A percentile compares a stretch with the other conserved stretches of the same genome.
phyloP scores from a whole-genome alignment of 2,797 vertebrate species.

The Protosalanx chinensis region DNA sequence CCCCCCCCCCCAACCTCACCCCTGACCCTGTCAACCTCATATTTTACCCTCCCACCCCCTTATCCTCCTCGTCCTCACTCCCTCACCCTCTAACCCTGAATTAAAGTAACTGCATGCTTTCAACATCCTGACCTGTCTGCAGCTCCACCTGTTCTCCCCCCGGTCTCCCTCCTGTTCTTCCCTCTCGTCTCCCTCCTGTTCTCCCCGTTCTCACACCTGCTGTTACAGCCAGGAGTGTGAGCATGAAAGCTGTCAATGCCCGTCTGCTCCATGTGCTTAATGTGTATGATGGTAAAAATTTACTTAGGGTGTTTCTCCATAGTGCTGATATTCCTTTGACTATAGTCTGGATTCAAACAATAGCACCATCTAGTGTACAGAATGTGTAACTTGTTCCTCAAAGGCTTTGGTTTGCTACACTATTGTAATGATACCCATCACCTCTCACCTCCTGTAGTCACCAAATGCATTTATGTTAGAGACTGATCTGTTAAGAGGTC shows the following conservation, averaged over 20 bases:
- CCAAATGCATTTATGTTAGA: too few species aligned
- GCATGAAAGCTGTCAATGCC: background rate
- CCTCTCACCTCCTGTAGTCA: too few species aligned
- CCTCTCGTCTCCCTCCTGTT: background rate
- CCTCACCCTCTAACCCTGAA: background rate
- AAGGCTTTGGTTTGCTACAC: background rate
- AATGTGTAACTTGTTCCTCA: constrained; percentile 11
- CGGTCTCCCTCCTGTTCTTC: background rate
- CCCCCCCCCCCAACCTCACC: background rate
- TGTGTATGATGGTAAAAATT: background rate
- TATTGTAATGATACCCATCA: background rate
- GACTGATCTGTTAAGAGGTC: too few species aligned
- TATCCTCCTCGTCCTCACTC: background rate
- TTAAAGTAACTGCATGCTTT: background rate
- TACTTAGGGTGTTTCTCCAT: background rate
- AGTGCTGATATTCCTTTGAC: background rate
- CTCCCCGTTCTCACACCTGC: background rate
- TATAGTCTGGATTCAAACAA: background rate
- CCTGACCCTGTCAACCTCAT: background rate
- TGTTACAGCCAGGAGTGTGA: background rate
- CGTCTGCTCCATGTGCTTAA: too few species aligned
- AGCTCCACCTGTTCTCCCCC: background rate
- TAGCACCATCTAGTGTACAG: constrained; percentile 34
- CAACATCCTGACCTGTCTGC: background rate
- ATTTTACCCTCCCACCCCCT: background rate